A percentile compares a stretch with the other conserved stretches of the same genome.
These are phyloP conservation scores for Ammodytes marinus DNA, from an alignment of 2,113 vertebrate genomes.

Conservation along the genomic window DNA sequence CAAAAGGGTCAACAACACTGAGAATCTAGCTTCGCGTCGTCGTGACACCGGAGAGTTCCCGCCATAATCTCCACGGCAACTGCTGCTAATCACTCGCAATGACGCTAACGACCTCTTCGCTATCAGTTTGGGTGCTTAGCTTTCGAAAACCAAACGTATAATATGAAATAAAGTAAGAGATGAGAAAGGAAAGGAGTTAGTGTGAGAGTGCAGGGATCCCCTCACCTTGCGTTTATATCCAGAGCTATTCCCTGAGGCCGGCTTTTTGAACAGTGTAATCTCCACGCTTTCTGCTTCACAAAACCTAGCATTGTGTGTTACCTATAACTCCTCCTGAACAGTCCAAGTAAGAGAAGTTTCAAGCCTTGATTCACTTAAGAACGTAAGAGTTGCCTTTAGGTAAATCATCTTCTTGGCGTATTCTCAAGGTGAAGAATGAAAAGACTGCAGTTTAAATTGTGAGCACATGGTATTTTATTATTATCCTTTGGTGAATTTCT, in stretches of 20 bases:
- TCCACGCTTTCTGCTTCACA: neutral
- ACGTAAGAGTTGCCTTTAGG: neutral
- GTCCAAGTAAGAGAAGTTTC: neutral
- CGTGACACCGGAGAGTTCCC: constrained; percentile 54
- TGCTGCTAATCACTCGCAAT: constrained; percentile 53
- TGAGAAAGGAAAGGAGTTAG: neutral
- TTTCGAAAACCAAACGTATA: constrained; percentile 19
- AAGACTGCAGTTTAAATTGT: neutral
- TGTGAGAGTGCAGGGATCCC: neutral
- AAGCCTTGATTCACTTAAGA: neutral
- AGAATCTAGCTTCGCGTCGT: constrained; percentile 43
- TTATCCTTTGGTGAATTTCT: too few relatives aligned
- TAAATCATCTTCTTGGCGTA: neutral
- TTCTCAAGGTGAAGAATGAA: too few relatives aligned
- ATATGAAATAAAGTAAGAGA: constrained; percentile 23
- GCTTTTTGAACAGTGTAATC: neutral
- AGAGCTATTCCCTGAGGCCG: neutral
- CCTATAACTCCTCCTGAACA: neutral
- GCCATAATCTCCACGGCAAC: constrained; percentile 57
- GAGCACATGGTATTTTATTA: neutral
- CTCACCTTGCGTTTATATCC: neutral
- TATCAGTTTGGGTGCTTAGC: constrained; percentile 28
- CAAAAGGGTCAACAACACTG: constrained; percentile 64
- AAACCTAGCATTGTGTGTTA: neutral
- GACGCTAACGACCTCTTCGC: constrained; percentile 46